Evolutionary conservation across 2,113 vertebrate species (phyloP).

Genomic region (Ascaphus truei): DNA sequence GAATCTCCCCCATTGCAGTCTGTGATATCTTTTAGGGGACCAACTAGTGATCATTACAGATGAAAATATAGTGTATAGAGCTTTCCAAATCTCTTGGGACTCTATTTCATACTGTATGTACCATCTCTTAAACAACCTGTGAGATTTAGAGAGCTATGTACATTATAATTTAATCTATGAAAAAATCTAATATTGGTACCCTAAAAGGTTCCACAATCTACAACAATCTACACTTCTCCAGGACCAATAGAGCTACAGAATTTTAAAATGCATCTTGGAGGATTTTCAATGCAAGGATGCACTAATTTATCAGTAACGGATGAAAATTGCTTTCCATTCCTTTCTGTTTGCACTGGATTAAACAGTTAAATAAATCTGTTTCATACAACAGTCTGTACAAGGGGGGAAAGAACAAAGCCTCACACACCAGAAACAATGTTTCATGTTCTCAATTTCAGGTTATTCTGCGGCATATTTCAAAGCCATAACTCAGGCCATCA

Average conservation of each 20-base stretch:
- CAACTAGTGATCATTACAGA: no score
- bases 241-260: not conserved
- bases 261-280: not conserved
- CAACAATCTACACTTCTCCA: not conserved
- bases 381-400: constrained; percentile 36
- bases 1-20: no score
- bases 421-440: constrained; percentile 35
- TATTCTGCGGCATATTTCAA: constrained; percentile 43
- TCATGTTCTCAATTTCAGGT: constrained; percentile 45
- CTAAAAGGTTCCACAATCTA: not conserved
- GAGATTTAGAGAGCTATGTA: no score
- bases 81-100: no score
- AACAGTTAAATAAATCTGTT: constrained; percentile 37
- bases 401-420: constrained; percentile 39
- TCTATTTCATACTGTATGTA: no score
- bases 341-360: constrained; percentile 47
- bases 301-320: constrained; percentile 45
- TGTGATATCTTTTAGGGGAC: no score
- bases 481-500: constrained; percentile 16
- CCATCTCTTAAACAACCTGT: no score
- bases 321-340: constrained; percentile 52
- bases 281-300: not conserved
- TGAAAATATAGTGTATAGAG: no score
- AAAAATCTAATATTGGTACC: not conserved
- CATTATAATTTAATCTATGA: not conserved